Evolutionary conservation across 2,888 invertebrate genomes (phyloP).

Genomic region (Tholera decimalis): DNA sequence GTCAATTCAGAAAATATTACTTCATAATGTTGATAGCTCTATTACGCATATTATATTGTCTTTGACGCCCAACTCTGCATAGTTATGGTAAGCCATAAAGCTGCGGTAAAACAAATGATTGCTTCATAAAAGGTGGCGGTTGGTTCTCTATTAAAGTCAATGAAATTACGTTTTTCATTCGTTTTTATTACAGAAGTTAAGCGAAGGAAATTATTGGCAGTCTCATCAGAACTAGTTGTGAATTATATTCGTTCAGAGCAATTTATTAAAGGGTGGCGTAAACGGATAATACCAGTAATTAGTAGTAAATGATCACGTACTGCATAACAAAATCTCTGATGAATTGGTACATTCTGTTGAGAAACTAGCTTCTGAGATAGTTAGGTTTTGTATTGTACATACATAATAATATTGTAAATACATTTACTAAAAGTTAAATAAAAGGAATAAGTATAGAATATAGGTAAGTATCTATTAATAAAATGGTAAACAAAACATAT

Average conservation of each 20-base stretch:
- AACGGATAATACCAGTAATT: neutral
- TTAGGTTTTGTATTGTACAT: no score
- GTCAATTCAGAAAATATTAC: no score
- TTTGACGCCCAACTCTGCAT: constrained; percentile 23
- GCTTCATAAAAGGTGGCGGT: constrained; percentile 37
- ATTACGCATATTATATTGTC: neutral
- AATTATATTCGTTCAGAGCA: neutral
- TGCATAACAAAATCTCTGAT: neutral
- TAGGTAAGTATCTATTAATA: no score
- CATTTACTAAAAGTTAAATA: no score
- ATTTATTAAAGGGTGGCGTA: neutral
- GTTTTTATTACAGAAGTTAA: constrained; percentile 44
- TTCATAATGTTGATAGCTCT: neutral
- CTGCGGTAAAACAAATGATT: constrained; percentile 27
- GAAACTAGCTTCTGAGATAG: no score
- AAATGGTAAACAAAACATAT: no score
- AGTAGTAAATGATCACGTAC: neutral
- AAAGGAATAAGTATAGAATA: no score
- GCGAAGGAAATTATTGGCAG: constrained; percentile 30
- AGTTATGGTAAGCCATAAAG: constrained; percentile 34
- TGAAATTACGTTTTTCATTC: constrained; percentile 46
- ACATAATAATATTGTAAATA: no score
- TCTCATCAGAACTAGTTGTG: constrained; percentile 17
- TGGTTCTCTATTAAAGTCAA: constrained; percentile 39
- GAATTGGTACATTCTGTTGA: neutral